Conservation (phyloP, 2,797 vertebrate species). For the Pantherophis alleghaniensis region DNA sequence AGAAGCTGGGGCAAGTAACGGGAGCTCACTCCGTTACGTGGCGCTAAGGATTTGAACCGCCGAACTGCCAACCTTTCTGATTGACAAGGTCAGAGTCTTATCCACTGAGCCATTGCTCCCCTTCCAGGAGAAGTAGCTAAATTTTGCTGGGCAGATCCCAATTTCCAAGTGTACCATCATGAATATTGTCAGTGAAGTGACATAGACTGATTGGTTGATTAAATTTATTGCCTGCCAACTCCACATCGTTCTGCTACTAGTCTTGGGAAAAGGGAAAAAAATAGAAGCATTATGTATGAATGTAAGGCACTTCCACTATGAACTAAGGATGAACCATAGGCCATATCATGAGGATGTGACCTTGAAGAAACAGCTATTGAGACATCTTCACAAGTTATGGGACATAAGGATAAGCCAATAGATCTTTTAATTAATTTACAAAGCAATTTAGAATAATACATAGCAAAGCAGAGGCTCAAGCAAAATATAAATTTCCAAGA, state of each 20-base stretch:
- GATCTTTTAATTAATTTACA: neutral
- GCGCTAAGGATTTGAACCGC: too few relatives aligned
- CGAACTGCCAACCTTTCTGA: too few relatives aligned
- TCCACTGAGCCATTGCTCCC: too few relatives aligned
- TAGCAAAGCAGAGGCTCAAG: neutral
- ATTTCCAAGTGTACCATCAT: neutral
- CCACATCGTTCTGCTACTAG: neutral
- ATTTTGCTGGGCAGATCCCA: neutral
- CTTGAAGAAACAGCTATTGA: neutral
- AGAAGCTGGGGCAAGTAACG: too few relatives aligned
- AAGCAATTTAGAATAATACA: neutral
- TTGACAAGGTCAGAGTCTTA: too few relatives aligned
- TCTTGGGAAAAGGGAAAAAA: neutral
- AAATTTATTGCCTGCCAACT: neutral
- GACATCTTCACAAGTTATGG: neutral
- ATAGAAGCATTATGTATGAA: neutral
- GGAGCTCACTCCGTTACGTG: too few relatives aligned
- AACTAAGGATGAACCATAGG: neutral
- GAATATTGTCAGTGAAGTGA: too few relatives aligned
- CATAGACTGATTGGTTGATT: neutral
- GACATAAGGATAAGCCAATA: neutral
- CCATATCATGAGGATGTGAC: neutral
- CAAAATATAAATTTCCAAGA: neutral
- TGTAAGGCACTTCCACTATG: neutral
- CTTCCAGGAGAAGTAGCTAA: neutral